Base-by-base conservation (phyloP, 2,888 invertebrate species). In the Ethmia dodecea region DNA sequence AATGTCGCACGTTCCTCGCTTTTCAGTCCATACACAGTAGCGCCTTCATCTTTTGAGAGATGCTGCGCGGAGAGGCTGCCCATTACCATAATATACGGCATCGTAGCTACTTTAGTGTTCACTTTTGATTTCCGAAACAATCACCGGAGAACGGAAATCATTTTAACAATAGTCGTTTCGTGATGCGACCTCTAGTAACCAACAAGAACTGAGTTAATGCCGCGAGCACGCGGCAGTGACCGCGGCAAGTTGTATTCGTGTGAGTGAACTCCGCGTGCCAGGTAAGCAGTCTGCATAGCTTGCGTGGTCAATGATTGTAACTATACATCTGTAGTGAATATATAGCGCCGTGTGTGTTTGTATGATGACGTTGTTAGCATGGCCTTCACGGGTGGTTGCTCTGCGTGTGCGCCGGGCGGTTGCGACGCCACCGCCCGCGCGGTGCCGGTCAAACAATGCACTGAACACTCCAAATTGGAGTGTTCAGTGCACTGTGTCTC, bases 61-160 rank as follows among this genome's bases (percentile, higher is more conserved):
- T 83, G 79, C 37, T 65, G 71, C 37, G 80, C 73, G 43, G 74
- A 80, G 13, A 87, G 66, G 56, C 76, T 77, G 29, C 86, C 86
- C 76, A 84, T 84, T 39, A 86, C 79, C 80, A 86, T 86, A 34
- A 87, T 73, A 54, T 87, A 87, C 45, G 86, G 86, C 86, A 87
- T 86, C n/a, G n/a, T n/a, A 30, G 49, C 11, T 30, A 16, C 43
- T n/a, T n/a, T n/a, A 36, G 33, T 9, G 18, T n/a, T 8, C 31
- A 28, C 31, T 24, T 8, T 31, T 38, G 25, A n/a, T 18, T 40
- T 22, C 25, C 31, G 24, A 35, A 9, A 5, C 4, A 49, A 54
- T 72, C 60, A 75, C 61, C 60, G 59, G 40, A 35, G 45, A 50
- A 56, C 56, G 43, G 43, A 48, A 52, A 43, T 51, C 73, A 77